Evolutionary conservation across 2,797 vertebrate genomes (phyloP), one percentile per base, ranked within the genome.

Genomic region (Anguilla marmorata): DNA sequence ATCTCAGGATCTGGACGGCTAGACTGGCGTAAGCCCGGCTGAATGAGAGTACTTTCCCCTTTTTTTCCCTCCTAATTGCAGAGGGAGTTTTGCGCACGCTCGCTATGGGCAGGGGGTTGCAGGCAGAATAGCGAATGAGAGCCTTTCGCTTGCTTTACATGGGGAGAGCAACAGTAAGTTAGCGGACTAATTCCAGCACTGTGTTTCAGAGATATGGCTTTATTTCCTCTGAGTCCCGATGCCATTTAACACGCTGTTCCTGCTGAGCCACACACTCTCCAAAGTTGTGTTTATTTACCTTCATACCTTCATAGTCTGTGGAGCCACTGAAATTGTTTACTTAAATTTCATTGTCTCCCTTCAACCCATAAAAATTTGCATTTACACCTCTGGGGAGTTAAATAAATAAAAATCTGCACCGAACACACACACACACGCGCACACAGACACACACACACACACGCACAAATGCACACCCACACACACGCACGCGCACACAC

Each of bases 151-250:
- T 21, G 50, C 7, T 50, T 54, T 56, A 58, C 83, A 56, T 0
- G n/a, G 50, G 37, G 27, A 27, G n/a, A 48, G 50, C 2, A 79
- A 74, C n/a, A 45, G 82, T 21, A 14, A 45, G 87, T 89, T 9
- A 84, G 56, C 74, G n/a, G 8, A 72, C 91, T 91, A 93, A 92
- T 92, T 91, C 92, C 41, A 16, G 37, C 37, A 14, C 58, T 66
- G 4, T n/a, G 63, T 45, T 80, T 24, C n/a, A 80, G 41, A 45
- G 56, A 45, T 85, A 24, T 88, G 60, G 84, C 12, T 79, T 54
- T 88, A 54, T 85, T 84, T 84, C 83, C 58, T 33, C 2, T 11
- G 33, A 19, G 54, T 37, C 19, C 54, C 37, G 37, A 19, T 85
- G 41, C 80, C 63, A 60, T 79, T 52, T 85, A 41, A 30, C 72